phyloP scores from a whole-genome alignment of 2,113 vertebrate genomes.

The Nycticryphes semicollaris region DNA sequence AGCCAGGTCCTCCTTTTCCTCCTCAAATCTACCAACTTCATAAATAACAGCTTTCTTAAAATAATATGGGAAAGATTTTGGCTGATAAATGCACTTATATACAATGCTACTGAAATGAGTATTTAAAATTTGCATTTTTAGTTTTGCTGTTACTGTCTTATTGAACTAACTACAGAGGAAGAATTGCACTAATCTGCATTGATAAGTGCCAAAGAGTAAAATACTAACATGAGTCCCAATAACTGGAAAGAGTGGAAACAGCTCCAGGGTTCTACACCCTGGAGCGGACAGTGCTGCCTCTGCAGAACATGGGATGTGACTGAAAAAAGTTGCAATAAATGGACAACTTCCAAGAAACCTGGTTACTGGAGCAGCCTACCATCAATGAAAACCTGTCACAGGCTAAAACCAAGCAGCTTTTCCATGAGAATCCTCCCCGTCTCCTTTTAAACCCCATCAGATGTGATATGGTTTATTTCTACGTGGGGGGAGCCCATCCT shows the following conservation, averaged over 20 bases:
- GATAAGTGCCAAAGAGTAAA: background rate
- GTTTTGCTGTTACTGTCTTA: background rate
- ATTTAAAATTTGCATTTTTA: background rate
- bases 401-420: background rate
- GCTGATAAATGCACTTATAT: background rate
- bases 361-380: background rate
- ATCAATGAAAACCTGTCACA: background rate
- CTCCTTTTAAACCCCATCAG: background rate
- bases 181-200: background rate
- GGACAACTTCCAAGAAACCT: background rate
- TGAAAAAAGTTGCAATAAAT: background rate
- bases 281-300: background rate
- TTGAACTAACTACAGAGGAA: background rate
- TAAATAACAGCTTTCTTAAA: background rate
- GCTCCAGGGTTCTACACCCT: no score
- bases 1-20: background rate
- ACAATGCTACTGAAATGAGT: background rate
- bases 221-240: background rate
- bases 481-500: background rate
- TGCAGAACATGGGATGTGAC: accelerated
- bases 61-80: background rate
- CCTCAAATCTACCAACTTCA: background rate
- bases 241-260: background rate
- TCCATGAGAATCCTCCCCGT: background rate
- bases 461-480: background rate